Conservation (phyloP, 2,888 invertebrate genomes). For the Crioceris asparagi region DNA sequence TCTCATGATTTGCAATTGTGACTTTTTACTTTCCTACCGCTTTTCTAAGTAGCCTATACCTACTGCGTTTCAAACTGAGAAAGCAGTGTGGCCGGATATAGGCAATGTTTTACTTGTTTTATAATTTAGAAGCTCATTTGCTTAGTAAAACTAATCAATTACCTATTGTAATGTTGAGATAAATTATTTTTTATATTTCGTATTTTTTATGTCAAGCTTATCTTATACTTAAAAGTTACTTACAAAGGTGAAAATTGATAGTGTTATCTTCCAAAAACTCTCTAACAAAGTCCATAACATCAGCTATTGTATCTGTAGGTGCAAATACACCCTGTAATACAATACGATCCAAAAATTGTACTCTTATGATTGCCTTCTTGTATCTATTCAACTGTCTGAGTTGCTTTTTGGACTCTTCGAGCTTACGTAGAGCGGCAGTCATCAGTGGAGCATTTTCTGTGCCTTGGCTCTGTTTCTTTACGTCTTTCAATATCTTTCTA, state of each 20-base stretch:
- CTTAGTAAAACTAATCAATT: not conserved
- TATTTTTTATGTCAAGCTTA: constrained; percentile 5
- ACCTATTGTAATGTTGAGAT: not conserved
- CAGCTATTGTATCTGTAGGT: constrained; percentile 61
- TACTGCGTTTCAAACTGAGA: no score
- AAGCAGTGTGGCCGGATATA: no score
- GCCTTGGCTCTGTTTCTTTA: constrained; percentile 52
- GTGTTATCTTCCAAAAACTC: constrained; percentile 55
- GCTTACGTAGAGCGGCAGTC: constrained; percentile 51
- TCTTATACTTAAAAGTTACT: no score
- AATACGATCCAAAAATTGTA: constrained; percentile 78
- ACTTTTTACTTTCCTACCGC: no score
- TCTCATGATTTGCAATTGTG: no score
- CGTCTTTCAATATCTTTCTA: constrained; percentile 59
- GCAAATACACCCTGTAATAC: constrained; percentile 80
- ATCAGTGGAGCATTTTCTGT: constrained; percentile 64
- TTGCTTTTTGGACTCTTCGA: constrained; percentile 46
- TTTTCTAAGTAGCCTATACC: no score
- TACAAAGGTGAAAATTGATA: constrained; percentile 68
- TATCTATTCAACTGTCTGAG: constrained; percentile 54
- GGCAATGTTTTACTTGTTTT: no score
- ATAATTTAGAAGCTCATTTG: constrained; percentile 2
- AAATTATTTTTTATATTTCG: not conserved
- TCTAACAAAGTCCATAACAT: constrained; percentile 63
- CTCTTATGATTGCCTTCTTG: constrained; percentile 65